Evolutionary conservation across 1,140 invertebrate species (phyloP).

Genomic region (Drosophila arizonae): DNA sequence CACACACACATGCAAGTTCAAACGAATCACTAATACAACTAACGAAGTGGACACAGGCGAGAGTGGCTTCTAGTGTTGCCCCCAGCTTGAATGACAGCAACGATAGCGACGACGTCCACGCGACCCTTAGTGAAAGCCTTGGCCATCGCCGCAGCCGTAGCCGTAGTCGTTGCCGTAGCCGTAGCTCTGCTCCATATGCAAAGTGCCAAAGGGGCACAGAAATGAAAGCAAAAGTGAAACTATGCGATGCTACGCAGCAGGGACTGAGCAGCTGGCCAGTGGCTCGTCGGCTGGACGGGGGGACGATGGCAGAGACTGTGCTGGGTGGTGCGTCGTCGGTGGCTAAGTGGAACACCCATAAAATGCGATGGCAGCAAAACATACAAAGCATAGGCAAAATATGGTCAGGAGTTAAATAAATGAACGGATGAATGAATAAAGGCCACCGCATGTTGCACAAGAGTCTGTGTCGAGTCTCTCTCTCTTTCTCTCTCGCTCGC

Average conservation of each 20-base stretch:
- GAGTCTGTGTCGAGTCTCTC: constrained; percentile 49
- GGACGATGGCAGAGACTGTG: neutral
- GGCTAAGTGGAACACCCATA: constrained; percentile 48
- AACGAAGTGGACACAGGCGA: constrained; percentile 71
- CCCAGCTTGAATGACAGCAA: constrained; percentile 12
- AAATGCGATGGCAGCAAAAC: constrained; percentile 21
- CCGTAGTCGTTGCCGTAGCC: constrained; percentile 7
- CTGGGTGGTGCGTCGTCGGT: constrained; percentile 4
- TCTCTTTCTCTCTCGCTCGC: too few species aligned
- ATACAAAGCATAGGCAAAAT: constrained; percentile 25
- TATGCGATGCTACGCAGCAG: constrained; percentile 47
- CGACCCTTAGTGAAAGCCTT: constrained; percentile 12
- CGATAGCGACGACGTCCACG: constrained; percentile 26
- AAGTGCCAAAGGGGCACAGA: constrained; percentile 27
- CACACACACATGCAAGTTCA: constrained; percentile 6
- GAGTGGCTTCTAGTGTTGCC: neutral
- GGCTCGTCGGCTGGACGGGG: neutral
- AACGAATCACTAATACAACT: constrained; percentile 67
- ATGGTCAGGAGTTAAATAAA: constrained; percentile 78
- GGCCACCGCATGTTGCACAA: constrained; percentile 76
- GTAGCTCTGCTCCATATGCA: constrained; percentile 31
- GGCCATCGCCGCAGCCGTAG: neutral
- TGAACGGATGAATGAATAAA: constrained; percentile 80
- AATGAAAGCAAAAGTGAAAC: constrained; percentile 79
- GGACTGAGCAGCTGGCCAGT: neutral